Percentiles rank a stretch among this genome's conserved stretches.
Conservation (phyloP, 1,140 invertebrate species). For the Dinothrombium tinctorium region DNA sequence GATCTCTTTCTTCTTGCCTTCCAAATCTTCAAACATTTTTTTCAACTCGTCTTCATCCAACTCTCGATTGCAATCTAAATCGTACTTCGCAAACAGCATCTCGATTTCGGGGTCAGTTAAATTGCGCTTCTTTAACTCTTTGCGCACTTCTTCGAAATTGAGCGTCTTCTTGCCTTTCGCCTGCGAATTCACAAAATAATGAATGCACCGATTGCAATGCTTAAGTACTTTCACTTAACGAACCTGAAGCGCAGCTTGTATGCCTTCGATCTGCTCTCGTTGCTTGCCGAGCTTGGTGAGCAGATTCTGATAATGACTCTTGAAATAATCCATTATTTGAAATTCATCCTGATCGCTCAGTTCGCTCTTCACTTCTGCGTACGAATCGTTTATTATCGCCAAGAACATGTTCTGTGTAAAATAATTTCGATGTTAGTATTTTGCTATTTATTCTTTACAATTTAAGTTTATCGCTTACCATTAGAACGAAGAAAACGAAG, state of each 20-base stretch:
- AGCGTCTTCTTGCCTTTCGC: slow-evolving; percentile 25
- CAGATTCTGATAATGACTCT: slow-evolving; percentile 28
- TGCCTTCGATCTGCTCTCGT: slow-evolving; percentile 29
- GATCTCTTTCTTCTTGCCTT: slow-evolving; percentile 19
- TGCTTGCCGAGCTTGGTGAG: slow-evolving; percentile 26
- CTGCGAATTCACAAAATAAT: too few species aligned
- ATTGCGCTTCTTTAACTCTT: slow-evolving; percentile 29
- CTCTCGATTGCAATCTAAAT: slow-evolving; percentile 28
- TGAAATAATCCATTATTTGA: slow-evolving; percentile 36
- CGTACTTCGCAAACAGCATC: slow-evolving; percentile 39
- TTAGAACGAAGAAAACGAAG: slow-evolving; percentile 51
- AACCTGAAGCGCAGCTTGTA: slow-evolving; percentile 29
- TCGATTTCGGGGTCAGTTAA: slow-evolving; percentile 41
- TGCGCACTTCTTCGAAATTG: slow-evolving; percentile 25
- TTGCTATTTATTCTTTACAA: not conserved
- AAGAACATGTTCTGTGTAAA: slow-evolving; percentile 47
- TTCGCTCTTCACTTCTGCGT: slow-evolving; percentile 42
- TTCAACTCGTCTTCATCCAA: slow-evolving; percentile 26
- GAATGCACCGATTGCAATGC: too few species aligned
- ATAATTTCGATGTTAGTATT: slow-evolving; percentile 30
- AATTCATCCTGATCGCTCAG: slow-evolving; percentile 37
- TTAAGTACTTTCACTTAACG: too few species aligned
- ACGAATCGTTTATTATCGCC: slow-evolving; percentile 57
- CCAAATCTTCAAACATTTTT: slow-evolving; percentile 21
- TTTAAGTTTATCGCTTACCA: slow-evolving; percentile 26